phyloP scores from a whole-genome alignment of 2,888 invertebrate species.

The Hoplodrina blanda region DNA sequence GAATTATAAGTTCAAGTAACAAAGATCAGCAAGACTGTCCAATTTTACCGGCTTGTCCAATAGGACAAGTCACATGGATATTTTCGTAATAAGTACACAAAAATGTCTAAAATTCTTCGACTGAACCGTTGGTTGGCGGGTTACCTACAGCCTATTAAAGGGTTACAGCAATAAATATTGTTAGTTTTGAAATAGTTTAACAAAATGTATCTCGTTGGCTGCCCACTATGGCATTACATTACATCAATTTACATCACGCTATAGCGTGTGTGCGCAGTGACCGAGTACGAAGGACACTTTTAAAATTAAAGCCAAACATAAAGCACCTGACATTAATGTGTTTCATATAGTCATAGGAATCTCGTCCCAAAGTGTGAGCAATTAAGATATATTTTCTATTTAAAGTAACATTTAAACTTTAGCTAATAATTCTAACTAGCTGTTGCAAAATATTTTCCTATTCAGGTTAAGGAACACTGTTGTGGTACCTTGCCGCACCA shows the following conservation, averaged over 20 bases:
- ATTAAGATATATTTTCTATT: constrained; percentile 36
- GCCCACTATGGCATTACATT: constrained; percentile 60
- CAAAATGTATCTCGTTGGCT: constrained; percentile 41
- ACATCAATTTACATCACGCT: constrained; percentile 66
- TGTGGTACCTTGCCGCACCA: constrained; percentile 65
- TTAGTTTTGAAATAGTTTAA: constrained; percentile 43
- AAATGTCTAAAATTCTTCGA: background rate
- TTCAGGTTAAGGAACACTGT: constrained; percentile 51
- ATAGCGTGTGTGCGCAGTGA: constrained; percentile 60
- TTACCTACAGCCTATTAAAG: constrained; percentile 14
- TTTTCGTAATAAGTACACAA: constrained; percentile 6
- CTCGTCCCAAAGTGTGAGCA: background rate
- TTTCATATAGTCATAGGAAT: constrained; percentile 33
- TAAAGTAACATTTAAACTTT: constrained; percentile 19
- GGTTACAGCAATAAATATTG: constrained; percentile 30
- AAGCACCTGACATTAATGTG: constrained; percentile 37
- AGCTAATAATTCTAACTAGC: constrained; percentile 34
- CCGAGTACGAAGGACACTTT: constrained; percentile 61
- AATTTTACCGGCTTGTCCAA: background rate
- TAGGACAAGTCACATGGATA: background rate
- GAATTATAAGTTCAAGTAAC: no score
- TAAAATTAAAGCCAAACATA: constrained; percentile 55
- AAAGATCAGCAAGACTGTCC: no score
- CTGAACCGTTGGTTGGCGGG: constrained; percentile 21
- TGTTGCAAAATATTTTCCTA: constrained; percentile 56